Percentiles rank a stretch among this genome's conserved stretches.
These are phyloP conservation scores for Bimastos eiseni DNA, from an alignment of 2,888 invertebrate genomes.

Conservation along the genomic window DNA sequence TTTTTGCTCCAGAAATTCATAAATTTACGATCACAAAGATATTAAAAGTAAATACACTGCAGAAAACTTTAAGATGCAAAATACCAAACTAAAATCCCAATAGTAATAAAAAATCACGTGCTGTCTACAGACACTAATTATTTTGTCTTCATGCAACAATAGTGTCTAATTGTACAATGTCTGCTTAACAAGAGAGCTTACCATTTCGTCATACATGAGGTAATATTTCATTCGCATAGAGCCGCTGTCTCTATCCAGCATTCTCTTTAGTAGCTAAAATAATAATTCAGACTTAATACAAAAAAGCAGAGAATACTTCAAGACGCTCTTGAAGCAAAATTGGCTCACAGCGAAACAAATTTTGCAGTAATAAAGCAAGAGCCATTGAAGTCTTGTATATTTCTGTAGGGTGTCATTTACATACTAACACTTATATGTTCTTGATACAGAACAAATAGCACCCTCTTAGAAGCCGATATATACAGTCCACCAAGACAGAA, in stretches of 20 bases:
- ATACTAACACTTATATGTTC: too few relatives aligned
- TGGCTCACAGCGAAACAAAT: neutral
- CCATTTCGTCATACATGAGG: neutral
- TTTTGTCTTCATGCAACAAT: neutral
- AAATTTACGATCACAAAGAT: neutral
- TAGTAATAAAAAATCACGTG: neutral
- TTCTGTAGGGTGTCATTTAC: too few relatives aligned
- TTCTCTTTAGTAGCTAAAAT: constrained; percentile 47
- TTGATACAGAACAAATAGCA: too few relatives aligned
- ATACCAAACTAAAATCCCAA: neutral
- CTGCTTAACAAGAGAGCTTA: neutral
- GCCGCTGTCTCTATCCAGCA: constrained; percentile 46
- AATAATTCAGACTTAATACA: neutral
- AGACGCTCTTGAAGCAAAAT: neutral
- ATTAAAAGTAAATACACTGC: neutral
- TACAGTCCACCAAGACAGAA: too few relatives aligned
- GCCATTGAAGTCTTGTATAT: too few relatives aligned
- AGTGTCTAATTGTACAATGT: neutral
- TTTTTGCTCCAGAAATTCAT: neutral
- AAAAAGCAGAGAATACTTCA: neutral
- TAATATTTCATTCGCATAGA: constrained; percentile 32
- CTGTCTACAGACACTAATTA: neutral
- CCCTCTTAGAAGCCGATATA: too few relatives aligned
- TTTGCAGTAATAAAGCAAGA: neutral
- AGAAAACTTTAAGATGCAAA: neutral